Conservation (phyloP, 2,113 vertebrate species). For the Ailuropoda melanoleuca region DNA sequence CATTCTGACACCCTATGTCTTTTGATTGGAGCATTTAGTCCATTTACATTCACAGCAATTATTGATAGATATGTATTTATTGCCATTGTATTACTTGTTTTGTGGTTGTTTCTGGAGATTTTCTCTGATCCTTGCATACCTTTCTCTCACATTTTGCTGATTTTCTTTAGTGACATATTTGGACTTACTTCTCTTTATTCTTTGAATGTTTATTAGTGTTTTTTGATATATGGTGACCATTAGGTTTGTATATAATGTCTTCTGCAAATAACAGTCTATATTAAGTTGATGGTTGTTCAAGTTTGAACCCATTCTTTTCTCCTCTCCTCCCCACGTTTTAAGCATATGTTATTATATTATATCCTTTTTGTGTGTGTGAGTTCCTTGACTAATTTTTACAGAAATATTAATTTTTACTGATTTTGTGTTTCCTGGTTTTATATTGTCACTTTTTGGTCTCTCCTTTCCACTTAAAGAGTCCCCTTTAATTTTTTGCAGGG, state of each 20-base stretch:
- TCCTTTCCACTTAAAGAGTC: not conserved
- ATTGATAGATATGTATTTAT: not conserved
- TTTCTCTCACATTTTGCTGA: not conserved
- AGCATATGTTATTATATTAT: not conserved
- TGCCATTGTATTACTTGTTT: not conserved
- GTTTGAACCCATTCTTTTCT: not conserved
- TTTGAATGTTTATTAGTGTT: not conserved
- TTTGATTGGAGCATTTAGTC: not conserved
- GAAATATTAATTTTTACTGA: not conserved
- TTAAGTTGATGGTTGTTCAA: not conserved
- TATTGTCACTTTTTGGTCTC: not conserved
- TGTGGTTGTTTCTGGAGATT: not conserved
- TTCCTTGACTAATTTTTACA: not conserved
- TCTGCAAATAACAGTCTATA: not conserved
- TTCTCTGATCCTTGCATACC: not conserved
- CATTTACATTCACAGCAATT: not conserved
- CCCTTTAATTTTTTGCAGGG: not conserved
- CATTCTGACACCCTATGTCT: not conserved
- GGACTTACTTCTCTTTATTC: not conserved
- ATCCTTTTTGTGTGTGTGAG: not conserved
- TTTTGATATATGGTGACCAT: not conserved
- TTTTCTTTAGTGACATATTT: not conserved
- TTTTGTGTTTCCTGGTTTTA: not conserved
- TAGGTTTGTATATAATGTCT: not conserved
- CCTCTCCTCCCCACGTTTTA: not conserved